phyloP scores from a whole-genome alignment of 2,797 vertebrate species.

The Rhinophrynus dorsalis region DNA sequence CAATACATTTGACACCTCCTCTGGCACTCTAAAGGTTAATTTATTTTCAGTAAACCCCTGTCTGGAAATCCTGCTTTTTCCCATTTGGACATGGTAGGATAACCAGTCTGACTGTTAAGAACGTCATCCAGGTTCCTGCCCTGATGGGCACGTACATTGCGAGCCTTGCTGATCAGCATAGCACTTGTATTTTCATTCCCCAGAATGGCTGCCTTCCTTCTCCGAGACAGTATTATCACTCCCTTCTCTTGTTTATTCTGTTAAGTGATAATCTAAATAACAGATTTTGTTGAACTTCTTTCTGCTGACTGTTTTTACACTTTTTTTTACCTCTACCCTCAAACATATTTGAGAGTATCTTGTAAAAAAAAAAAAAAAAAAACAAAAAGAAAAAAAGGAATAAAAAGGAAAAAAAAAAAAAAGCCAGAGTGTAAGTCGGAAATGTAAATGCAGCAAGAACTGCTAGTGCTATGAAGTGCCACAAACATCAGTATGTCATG shows the following conservation, averaged over 20 bases:
- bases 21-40: no score
- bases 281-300: constrained; percentile 67
- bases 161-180: no score
- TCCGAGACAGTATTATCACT: constrained; percentile 42
- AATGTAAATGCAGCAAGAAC: constrained; percentile 49
- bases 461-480: neutral
- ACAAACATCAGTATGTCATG: neutral
- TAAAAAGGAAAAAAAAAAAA: no score
- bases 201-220: constrained; percentile 24
- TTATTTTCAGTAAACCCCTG: no score
- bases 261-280: constrained; percentile 68
- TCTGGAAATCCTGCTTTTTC: no score
- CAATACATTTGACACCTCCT: no score
- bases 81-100: no score
- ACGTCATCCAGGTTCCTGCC: no score
- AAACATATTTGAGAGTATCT: constrained; percentile 63
- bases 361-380: constrained; percentile 50
- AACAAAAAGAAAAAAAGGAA: constrained; percentile 46
- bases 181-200: constrained; percentile 1
- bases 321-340: constrained; percentile 65
- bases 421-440: constrained; percentile 55
- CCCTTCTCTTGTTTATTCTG: constrained; percentile 61
- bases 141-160: no score
- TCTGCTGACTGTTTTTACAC: constrained; percentile 67
- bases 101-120: no score